phyloP scores from a whole-genome alignment of 2,113 vertebrate species.

The Caracal caracal region DNA sequence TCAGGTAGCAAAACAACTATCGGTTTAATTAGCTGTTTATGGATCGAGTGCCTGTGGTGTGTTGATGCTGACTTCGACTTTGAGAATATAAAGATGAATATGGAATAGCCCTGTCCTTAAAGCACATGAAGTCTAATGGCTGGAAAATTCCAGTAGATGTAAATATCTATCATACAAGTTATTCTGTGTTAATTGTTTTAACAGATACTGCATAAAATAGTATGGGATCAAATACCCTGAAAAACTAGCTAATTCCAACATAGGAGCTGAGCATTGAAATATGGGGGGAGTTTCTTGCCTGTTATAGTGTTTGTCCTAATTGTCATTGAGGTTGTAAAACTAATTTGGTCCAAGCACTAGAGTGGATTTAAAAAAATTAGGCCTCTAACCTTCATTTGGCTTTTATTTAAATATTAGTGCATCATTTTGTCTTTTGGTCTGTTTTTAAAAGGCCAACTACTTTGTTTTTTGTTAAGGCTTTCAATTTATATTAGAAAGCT shows the following conservation, averaged over 20 bases:
- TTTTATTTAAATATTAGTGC: conserved; percentile 41
- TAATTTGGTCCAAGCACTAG: neutral
- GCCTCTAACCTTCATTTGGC: neutral
- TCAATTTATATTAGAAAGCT: conserved; percentile 9
- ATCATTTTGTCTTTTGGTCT: conserved; percentile 18
- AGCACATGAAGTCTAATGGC: neutral
- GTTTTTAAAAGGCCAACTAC: neutral
- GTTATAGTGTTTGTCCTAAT: neutral
- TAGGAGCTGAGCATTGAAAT: neutral
- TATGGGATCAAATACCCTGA: conserved; percentile 5
- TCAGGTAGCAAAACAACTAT: neutral
- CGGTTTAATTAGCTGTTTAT: neutral
- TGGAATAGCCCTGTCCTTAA: neutral
- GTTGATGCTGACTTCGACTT: conserved; percentile 21
- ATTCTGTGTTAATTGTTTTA: conserved; percentile 14
- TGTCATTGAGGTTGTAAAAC: conserved; percentile 6
- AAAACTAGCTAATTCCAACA: neutral
- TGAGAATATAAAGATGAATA: neutral
- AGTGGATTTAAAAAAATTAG: conserved; percentile 43
- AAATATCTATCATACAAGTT: conserved; percentile 11
- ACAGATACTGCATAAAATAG: neutral
- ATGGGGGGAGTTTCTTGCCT: neutral
- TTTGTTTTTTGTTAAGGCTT: conserved; percentile 40
- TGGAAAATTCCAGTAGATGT: neutral
- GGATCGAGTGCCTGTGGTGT: neutral